Percentiles rank a stretch among this genome's conserved stretches.
These are phyloP conservation scores for Drosophila merina DNA, from an alignment of 2,888 invertebrate species.

Conservation along the genomic window DNA sequence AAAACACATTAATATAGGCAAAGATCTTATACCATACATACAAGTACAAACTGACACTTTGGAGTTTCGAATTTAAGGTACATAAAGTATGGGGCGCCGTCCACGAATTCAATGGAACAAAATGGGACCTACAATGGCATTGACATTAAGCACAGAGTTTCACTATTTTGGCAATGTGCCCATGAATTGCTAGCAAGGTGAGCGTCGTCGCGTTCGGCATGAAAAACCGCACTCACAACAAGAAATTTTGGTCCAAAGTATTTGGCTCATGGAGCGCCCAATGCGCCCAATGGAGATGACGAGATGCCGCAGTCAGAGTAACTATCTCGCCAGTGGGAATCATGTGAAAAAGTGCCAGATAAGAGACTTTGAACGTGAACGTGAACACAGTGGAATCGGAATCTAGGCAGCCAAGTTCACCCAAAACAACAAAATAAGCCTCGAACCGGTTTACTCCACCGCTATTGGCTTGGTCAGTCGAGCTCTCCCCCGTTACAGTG, in stretches of 20 bases:
- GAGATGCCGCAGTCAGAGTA: background rate
- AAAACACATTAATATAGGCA: too few species aligned
- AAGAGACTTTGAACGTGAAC: conserved; percentile 45
- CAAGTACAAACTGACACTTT: background rate
- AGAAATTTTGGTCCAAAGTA: background rate
- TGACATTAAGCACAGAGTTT: conserved; percentile 15
- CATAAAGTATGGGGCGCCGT: background rate
- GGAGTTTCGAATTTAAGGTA: background rate
- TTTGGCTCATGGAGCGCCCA: background rate
- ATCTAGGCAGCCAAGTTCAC: conserved; percentile 28
- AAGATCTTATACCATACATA: background rate
- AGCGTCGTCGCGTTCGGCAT: background rate
- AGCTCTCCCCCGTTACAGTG: conserved; percentile 18
- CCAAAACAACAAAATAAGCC: conserved; percentile 22
- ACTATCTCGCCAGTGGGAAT: conserved; percentile 9
- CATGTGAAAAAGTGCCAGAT: conserved; percentile 22
- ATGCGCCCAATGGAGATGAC: background rate
- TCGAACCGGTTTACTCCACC: conserved; percentile 56
- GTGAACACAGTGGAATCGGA: conserved; percentile 39
- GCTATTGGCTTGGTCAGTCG: conserved; percentile 3
- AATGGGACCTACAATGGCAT: conserved; percentile 16
- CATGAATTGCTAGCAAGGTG: conserved; percentile 17
- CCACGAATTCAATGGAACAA: conserved; percentile 4
- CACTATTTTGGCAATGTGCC: conserved; percentile 25
- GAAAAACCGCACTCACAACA: background rate